These are phyloP conservation scores for Mesorhabditis sp. DNA, from an alignment of 2,888 invertebrate genomes.

Conservation along the genomic window DNA sequence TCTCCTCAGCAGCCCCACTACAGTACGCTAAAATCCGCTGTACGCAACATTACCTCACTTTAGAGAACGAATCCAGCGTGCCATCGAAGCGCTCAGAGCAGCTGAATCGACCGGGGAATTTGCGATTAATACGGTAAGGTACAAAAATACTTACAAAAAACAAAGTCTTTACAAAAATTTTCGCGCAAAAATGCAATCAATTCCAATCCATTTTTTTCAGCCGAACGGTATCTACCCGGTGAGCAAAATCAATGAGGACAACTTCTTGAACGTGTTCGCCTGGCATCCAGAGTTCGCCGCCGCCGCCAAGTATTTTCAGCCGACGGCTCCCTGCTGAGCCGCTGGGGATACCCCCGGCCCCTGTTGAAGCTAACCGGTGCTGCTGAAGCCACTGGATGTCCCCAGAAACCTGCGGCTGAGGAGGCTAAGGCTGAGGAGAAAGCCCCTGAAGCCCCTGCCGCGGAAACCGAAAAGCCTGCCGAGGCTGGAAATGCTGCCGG, in stretches of 20 bases:
- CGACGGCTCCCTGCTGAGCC: no score
- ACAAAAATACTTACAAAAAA: not conserved
- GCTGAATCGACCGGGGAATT: conserved; percentile 33
- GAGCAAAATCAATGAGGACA: conserved; percentile 36
- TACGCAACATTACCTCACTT: not conserved
- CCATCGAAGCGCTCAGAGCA: conserved; percentile 24
- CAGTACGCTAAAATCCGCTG: not conserved
- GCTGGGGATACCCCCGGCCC: not conserved
- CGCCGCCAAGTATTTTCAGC: no score
- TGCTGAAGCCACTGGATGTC: no score
- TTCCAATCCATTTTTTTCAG: conserved; percentile 15
- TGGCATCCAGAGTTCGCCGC: conserved; percentile 28
- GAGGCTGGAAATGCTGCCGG: not conserved
- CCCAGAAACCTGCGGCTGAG: not conserved
- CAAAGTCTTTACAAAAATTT: not conserved
- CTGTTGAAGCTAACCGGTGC: no score
- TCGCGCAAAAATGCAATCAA: not conserved
- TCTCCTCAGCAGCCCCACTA: not conserved
- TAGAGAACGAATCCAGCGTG: conserved; percentile 31
- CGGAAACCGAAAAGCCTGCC: not conserved
- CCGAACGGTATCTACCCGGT: conserved; percentile 41
- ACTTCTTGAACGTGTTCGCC: conserved; percentile 36
- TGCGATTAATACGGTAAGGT: conserved; percentile 32
- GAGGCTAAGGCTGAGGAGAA: conserved; percentile 4
- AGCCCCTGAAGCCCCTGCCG: not conserved